Conservation (phyloP, 2,888 invertebrate genomes). For the Parochlus steinenii region DNA sequence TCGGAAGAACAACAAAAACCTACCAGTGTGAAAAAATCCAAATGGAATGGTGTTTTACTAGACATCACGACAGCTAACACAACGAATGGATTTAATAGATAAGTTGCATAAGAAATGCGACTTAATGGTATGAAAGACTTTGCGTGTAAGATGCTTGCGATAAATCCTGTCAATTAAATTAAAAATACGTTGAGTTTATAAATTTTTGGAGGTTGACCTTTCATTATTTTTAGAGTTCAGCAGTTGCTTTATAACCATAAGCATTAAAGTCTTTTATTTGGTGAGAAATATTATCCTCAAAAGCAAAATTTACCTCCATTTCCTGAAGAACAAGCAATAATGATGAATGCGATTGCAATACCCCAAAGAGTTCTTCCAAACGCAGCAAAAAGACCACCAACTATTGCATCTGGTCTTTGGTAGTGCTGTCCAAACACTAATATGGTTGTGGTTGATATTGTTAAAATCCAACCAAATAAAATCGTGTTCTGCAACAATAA, state of each 20-base stretch:
- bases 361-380: conserved; percentile 9
- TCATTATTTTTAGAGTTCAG: no score
- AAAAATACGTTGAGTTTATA: not conserved
- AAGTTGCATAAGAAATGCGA: conserved; percentile 33
- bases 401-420: not conserved
- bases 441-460: conserved; percentile 18
- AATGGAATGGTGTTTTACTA: conserved; percentile 14
- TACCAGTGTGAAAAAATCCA: conserved; percentile 15
- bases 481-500: conserved; percentile 20
- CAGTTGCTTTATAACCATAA: no score
- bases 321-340: conserved; percentile 3
- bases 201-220: not conserved
- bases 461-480: conserved; percentile 16
- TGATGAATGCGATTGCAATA: conserved; percentile 8
- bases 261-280: no score
- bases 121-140: conserved; percentile 22
- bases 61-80: conserved; percentile 25
- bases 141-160: conserved; percentile 23
- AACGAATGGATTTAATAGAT: conserved; percentile 33
- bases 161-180: conserved; percentile 8
- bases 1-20: no score
- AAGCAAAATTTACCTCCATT: no score
- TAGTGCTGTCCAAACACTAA: conserved; percentile 5
- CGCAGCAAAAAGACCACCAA: conserved; percentile 6
- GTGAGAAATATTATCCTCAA: no score